Conservation (phyloP, 2,888 invertebrate genomes). For the Meiosimyza platycephala region DNA sequence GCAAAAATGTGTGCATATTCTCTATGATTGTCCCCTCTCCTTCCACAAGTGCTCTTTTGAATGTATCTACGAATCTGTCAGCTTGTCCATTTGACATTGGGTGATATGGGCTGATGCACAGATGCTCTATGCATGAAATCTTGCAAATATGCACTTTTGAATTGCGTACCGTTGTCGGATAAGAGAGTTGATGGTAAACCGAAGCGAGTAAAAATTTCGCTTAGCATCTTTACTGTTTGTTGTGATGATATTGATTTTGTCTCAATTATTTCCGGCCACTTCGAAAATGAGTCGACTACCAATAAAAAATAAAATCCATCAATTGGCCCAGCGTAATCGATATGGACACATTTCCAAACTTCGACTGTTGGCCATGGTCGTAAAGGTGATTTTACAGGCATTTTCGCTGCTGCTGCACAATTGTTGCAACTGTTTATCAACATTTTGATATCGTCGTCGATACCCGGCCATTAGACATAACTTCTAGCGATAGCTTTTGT, state of each 20-base stretch:
- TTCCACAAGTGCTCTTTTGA: conserved; percentile 43
- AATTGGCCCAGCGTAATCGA: conserved; percentile 58
- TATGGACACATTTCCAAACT: no score
- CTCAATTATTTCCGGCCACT: conserved; percentile 63
- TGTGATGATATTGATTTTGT: conserved; percentile 44
- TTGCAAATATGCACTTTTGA: conserved; percentile 35
- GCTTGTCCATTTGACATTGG: conserved; percentile 48
- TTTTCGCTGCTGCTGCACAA: no score
- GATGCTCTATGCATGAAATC: conserved; percentile 34
- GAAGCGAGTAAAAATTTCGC: conserved; percentile 44
- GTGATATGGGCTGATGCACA: conserved; percentile 37
- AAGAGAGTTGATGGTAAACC: conserved; percentile 39
- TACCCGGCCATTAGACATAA: no score
- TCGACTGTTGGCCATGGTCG: no score
- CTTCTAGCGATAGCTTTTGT: no score
- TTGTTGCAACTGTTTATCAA: no score
- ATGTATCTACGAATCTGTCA: conserved; percentile 46
- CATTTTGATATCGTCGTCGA: no score
- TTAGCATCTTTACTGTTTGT: conserved; percentile 40
- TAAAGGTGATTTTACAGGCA: no score
- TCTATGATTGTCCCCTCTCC: conserved; percentile 36
- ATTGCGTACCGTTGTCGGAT: conserved; percentile 37
- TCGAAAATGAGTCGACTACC: conserved; percentile 63
- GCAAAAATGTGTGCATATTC: conserved; percentile 42
- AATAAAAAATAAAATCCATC: conserved; percentile 52